Evolutionary conservation across 1,140 invertebrate genomes (phyloP).

Genomic region (Pseudomyrmex gracilis): DNA sequence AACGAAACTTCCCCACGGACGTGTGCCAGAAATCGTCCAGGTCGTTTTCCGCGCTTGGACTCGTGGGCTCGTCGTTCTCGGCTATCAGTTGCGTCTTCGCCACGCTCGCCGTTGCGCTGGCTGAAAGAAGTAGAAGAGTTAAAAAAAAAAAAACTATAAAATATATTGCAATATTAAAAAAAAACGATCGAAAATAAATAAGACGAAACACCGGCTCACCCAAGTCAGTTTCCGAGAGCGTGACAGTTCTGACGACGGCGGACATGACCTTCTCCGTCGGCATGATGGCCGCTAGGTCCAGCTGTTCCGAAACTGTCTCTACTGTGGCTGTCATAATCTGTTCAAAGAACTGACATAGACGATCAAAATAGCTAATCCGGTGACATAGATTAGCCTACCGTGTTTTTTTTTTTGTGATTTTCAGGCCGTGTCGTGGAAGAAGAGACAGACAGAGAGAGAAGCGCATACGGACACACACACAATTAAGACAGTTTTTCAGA

Average conservation of each 20-base stretch:
- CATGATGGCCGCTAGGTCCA: slow-evolving; percentile 92
- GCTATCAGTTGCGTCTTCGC: slow-evolving; percentile 89
- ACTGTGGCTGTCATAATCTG: slow-evolving; percentile 97
- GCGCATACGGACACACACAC: slow-evolving; percentile 60
- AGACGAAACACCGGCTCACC: slow-evolving; percentile 85
- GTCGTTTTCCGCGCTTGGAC: slow-evolving; percentile 89
- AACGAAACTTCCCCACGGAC: slow-evolving; percentile 96
- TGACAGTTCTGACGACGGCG: slow-evolving; percentile 93
- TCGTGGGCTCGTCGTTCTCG: slow-evolving; percentile 89
- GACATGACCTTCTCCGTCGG: slow-evolving; percentile 92
- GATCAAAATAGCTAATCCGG: slow-evolving; percentile 80
- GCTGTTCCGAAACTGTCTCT: slow-evolving; percentile 95
- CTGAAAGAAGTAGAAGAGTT: slow-evolving; percentile 75
- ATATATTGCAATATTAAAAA: slow-evolving; percentile 5
- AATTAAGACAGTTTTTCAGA: slow-evolving; percentile 58
- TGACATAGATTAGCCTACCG: slow-evolving; percentile 82
- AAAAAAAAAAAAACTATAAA: slow-evolving; percentile 9
- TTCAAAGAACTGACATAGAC: slow-evolving; percentile 85
- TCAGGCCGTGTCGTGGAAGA: slow-evolving; percentile 70
- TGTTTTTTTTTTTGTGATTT: slow-evolving; percentile 63
- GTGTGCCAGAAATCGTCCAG: slow-evolving; percentile 95
- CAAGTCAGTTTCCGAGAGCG: slow-evolving; percentile 95
- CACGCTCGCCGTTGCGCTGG: slow-evolving; percentile 88
- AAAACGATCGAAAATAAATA: neutral
- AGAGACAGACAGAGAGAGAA: slow-evolving; percentile 67